phyloP scores from a whole-genome alignment of 2,113 vertebrate species.

The Leptobrachium leishanense region DNA sequence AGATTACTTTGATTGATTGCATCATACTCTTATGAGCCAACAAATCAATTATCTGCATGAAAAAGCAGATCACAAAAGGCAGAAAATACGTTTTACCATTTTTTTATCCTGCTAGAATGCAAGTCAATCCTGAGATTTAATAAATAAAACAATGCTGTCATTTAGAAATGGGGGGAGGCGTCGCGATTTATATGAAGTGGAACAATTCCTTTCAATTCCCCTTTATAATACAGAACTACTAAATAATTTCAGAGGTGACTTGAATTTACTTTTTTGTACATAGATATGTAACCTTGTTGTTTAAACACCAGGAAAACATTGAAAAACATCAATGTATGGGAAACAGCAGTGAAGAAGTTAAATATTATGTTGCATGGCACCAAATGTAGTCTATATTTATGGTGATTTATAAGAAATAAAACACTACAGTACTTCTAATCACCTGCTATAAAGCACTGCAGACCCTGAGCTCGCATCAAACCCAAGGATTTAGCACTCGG shows the following conservation, averaged over 20 bases:
- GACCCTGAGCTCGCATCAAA: too few species aligned
- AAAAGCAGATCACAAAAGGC: background rate
- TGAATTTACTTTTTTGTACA: background rate
- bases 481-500: constrained; percentile 21
- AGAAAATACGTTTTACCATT: constrained; percentile 2
- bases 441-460: too few species aligned
- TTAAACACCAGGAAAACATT: too few species aligned
- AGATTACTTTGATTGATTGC: constrained; percentile 15
- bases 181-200: background rate
- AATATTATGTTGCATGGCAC: too few species aligned
- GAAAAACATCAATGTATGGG: too few species aligned
- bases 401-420: too few species aligned
- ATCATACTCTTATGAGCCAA: background rate
- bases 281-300: too few species aligned
- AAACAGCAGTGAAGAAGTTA: too few species aligned
- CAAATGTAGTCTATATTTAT: too few species aligned
- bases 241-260: background rate
- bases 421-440: too few species aligned
- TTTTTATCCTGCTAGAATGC: background rate
- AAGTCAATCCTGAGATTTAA: background rate
- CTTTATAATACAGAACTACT: background rate
- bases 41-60: constrained; percentile 9
- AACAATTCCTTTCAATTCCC: background rate
- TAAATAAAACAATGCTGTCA: background rate
- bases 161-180: background rate